Base-by-base conservation (phyloP, 1,140 invertebrate genomes). In the Drosophila lowei region DNA sequence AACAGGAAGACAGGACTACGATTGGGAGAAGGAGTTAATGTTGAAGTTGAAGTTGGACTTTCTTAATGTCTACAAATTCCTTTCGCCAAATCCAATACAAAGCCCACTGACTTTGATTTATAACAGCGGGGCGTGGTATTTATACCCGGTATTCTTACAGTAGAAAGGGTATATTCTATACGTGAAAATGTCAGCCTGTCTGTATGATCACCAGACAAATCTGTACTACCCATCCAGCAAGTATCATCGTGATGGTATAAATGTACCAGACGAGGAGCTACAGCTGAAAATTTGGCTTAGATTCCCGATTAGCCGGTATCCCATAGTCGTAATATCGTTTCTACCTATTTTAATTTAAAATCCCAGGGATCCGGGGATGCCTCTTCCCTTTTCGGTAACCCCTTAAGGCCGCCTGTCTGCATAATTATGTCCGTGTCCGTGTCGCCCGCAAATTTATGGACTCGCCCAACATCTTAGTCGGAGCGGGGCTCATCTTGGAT, bases 71-170 rank as follows among this genome's bases (percentile, higher is more conserved):
- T 71, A 88, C 83, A 86, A 86, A 86, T 86, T 88, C 83, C 83
- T 86, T 66, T 84, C 44, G 63, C 54, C 56, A 80, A 80, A 84
- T 84, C 80, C 79, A 64, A 64, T 72, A 77, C 77, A 85, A 86
- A 86, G 83, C 77, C 77, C 43, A 72, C 65, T 57, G 78, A 88
- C 83, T 86, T 88, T 86, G 83, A 86, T 86, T 86, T 86, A 86
- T 88, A 77, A 81, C 81, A 68, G 54, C 78, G 74, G 83, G 77
- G 77, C 61, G 73, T 86, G 68, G 68, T 67, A 85, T 86, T 86
- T 11, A 34, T 34, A 34, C 30, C 9, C 30, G 30, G 30, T 4
- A 13, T 0, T 13, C 34, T 3, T 5, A 38, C 3, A 11, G 11
- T 38, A 11, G 34, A 38, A 38, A 38, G 34, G 34, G 34, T 38